A percentile compares a stretch with the other conserved stretches of the same genome.
Conservation (phyloP, 2,113 vertebrate genomes). For the Rhodinocichla rosea region DNA sequence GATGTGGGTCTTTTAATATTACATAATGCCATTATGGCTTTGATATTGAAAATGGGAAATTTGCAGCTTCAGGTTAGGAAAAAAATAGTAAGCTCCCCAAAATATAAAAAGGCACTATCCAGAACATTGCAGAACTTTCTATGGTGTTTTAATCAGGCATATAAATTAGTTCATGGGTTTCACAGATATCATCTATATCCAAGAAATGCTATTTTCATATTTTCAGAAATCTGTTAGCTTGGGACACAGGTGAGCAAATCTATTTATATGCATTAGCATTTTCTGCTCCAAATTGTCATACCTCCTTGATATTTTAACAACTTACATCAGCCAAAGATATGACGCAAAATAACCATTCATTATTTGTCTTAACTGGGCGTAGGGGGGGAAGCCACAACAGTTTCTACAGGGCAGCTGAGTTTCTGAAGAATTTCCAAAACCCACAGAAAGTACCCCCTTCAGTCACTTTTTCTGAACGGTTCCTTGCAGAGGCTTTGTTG, state of each 20-base stretch:
- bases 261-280: background rate
- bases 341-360: background rate
- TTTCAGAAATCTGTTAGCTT: background rate
- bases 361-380: background rate
- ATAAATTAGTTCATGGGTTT: background rate
- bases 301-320: background rate
- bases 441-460: background rate
- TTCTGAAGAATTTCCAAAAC: background rate
- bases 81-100: background rate
- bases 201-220: background rate
- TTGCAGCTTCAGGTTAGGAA: background rate
- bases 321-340: background rate
- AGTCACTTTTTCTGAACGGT: background rate
- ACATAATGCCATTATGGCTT: background rate
- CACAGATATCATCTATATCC: background rate
- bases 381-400: accelerated
- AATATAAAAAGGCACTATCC: background rate
- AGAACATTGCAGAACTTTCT: background rate
- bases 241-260: background rate
- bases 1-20: accelerated
- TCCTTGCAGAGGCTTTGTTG: background rate
- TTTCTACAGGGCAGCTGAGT: background rate
- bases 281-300: background rate
- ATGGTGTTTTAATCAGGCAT: background rate
- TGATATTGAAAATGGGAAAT: background rate